A percentile compares a stretch with the other conserved stretches of the same genome.
phyloP scores from a whole-genome alignment of 2,797 vertebrate species.

The Leptoclinus maculatus region DNA sequence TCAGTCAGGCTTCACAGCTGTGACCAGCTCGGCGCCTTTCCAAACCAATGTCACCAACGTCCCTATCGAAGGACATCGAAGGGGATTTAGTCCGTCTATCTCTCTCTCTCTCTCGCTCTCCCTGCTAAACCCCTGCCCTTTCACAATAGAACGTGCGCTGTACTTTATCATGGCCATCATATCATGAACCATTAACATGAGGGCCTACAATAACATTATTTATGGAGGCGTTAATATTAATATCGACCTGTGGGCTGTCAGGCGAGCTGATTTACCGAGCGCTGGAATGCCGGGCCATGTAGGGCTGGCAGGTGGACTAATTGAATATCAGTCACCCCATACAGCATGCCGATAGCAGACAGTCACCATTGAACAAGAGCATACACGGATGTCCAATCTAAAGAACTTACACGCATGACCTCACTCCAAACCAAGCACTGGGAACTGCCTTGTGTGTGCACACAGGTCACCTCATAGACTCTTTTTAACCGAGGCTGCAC shows the following conservation, averaged over 20 bases:
- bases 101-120: constrained; percentile 28
- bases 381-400: constrained; percentile 1
- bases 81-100: constrained; percentile 69
- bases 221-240: constrained; percentile 81
- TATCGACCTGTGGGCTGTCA: constrained; percentile 77
- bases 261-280: constrained; percentile 72
- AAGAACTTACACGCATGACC: constrained; percentile 25
- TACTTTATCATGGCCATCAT: constrained; percentile 70
- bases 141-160: constrained; percentile 51
- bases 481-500: constrained; percentile 15
- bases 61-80: constrained; percentile 76
- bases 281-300: constrained; percentile 56
- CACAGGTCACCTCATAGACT: constrained; percentile 23
- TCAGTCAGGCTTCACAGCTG: constrained; percentile 77
- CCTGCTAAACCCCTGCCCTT: constrained; percentile 54
- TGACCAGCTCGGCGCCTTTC: constrained; percentile 75
- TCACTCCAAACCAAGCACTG: constrained; percentile 4
- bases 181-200: constrained; percentile 76
- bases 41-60: constrained; percentile 74
- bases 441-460: not conserved
- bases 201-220: constrained; percentile 80
- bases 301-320: constrained; percentile 73
- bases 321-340: constrained; percentile 72
- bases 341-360: constrained; percentile 51
- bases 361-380: constrained; percentile 20